Base-by-base conservation (phyloP, 1,140 invertebrate species). In the Neelides sp. region DNA sequence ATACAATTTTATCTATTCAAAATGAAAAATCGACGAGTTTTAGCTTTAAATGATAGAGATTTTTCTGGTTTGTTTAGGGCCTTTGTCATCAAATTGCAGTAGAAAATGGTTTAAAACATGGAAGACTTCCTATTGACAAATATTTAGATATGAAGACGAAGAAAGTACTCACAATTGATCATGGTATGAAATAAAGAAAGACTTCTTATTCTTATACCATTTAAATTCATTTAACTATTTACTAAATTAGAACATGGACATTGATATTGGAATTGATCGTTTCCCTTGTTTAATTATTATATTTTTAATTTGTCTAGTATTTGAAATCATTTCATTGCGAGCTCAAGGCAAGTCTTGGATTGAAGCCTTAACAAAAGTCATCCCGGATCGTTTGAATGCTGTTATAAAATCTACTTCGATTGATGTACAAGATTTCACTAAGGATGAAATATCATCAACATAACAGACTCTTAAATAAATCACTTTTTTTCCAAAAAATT, bases 111-210 rank as follows among this genome's bases (percentile, higher is more conserved):
- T 74, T 95, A 12, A 65, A 64, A 52, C 92, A 96, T 70, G 93
- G 79, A 0, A 78, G 83, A 62, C 69, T 99, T 30, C 93, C 95
- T 1, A 78, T 98, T 62, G 78, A 80, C 61, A 81, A 93, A 67
- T 89, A 84, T 72, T 75, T 98, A 23, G 77, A 85, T 62, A 86
- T 98, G 82, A 89, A 89, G 70, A 84, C 85, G 5, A 75, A 93
- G 63, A 89, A 89, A 73, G 91, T 98, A 35, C 75, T 98, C 28
- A 91, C 92, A 22, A 85, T 98, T 52, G 90, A 95, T 72, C 94
- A 98, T 73, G 91, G 87, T 89, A 75, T 68, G 58, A 59, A 61
- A 52, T 43, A 34, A 13, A 13, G 20, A 17, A 20, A 15, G 7
- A 34, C 34, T 7, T 34, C 30, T 8, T 34, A 34, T 15, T 15